phyloP scores from a whole-genome alignment of 2,113 vertebrate species.

The Atherinomorus stipes region DNA sequence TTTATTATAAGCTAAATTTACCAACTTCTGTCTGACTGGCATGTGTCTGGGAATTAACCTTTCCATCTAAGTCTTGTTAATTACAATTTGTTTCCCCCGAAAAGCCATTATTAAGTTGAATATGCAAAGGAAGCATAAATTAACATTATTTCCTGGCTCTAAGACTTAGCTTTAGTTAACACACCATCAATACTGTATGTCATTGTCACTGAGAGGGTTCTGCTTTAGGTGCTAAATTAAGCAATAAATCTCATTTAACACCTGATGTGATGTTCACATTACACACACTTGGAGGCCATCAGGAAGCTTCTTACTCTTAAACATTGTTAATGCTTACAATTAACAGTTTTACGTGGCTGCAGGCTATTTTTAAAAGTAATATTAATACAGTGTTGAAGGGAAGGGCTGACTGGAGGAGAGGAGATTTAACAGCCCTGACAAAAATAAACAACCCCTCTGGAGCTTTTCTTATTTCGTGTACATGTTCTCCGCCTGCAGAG shows the following conservation, averaged over 20 bases:
- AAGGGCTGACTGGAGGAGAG: slow-evolving; percentile 30
- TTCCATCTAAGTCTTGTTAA: too few species aligned
- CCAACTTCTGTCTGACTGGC: too few species aligned
- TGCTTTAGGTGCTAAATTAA: slow-evolving; percentile 2
- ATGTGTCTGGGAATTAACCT: too few species aligned
- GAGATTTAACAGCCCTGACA: slow-evolving; percentile 42
- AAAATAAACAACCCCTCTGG: slow-evolving; percentile 62
- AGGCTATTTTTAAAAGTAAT: slow-evolving; percentile 41
- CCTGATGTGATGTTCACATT: slow-evolving; percentile 17
- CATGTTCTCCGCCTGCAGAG: slow-evolving; percentile 41
- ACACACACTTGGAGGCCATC: slow-evolving; percentile 14
- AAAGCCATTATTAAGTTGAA: too few species aligned
- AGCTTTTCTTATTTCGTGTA: slow-evolving; percentile 48
- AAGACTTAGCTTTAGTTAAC: not conserved
- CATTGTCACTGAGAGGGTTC: not conserved
- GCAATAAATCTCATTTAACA: not conserved
- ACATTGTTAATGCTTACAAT: slow-evolving; percentile 44
- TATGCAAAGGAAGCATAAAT: not conserved
- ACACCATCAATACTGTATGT: not conserved
- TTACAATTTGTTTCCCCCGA: too few species aligned
- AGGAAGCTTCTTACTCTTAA: slow-evolving; percentile 21
- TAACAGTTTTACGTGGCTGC: slow-evolving; percentile 40
- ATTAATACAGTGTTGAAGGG: slow-evolving; percentile 46
- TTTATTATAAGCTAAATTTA: too few species aligned
- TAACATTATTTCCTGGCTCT: not conserved